Percentiles rank a stretch among this genome's conserved stretches.
phyloP scores from a whole-genome alignment of 2,113 vertebrate species.

The Macrotus californicus region DNA sequence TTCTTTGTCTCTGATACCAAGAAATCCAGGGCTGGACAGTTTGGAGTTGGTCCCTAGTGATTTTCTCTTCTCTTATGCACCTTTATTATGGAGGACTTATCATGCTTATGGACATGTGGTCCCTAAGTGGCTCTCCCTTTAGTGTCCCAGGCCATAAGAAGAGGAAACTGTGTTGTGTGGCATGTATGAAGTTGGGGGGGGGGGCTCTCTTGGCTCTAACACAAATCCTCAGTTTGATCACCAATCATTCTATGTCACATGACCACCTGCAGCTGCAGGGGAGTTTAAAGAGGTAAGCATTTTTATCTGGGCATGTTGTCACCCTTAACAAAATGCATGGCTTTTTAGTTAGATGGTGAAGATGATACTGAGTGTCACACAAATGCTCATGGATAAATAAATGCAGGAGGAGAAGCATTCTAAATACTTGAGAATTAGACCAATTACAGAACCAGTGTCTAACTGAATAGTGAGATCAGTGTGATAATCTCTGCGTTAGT shows the following conservation, averaged over 20 bases:
- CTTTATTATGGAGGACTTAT: not conserved
- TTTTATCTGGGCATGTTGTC: not conserved
- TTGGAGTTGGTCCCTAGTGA: not conserved
- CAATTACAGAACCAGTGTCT: not conserved
- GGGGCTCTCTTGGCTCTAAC: not conserved
- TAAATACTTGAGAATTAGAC: not conserved
- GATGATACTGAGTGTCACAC: not conserved
- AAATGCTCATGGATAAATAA: not conserved
- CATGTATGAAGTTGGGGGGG: not conserved
- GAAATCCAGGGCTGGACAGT: not conserved
- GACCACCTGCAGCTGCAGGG: not conserved
- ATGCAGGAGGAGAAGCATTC: not conserved
- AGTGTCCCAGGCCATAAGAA: not conserved
- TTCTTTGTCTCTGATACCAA: not conserved
- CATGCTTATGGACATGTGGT: not conserved
- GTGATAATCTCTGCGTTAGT: not conserved
- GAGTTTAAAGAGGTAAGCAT: not conserved
- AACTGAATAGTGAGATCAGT: not conserved
- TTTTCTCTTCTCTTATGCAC: too few species aligned
- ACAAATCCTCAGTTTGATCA: not conserved
- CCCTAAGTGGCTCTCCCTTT: not conserved
- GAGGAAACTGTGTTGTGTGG: not conserved
- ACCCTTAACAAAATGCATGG: not conserved
- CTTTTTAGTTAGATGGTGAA: not conserved
- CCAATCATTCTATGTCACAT: not conserved